Conservation (phyloP, 1,140 invertebrate genomes). For the Drosophila parabipectinata region DNA sequence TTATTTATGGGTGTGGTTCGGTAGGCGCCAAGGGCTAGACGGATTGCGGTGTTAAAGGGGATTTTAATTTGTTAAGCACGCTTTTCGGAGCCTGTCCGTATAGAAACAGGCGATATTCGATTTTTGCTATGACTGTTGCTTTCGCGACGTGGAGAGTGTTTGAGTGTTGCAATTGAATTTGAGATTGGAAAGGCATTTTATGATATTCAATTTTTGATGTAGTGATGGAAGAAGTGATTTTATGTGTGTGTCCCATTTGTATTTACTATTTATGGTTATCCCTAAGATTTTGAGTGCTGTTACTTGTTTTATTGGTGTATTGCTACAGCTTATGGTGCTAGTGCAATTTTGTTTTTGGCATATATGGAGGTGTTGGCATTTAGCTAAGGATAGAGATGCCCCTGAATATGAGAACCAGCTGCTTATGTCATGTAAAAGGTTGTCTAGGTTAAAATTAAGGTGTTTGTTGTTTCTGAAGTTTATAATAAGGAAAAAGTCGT, state of each 20-base stretch:
- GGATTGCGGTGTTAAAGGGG: no score
- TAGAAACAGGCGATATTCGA: no score
- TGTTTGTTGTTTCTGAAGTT: slow-evolving; percentile 16
- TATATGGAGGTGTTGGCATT: slow-evolving; percentile 19
- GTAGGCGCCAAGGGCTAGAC: no score
- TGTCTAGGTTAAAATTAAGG: slow-evolving; percentile 2
- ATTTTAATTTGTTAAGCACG: no score
- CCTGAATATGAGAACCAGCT: slow-evolving; percentile 16
- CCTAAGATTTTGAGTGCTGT: neutral
- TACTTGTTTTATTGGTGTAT: neutral
- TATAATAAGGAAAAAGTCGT: slow-evolving; percentile 15
- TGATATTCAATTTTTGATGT: neutral
- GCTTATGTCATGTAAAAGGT: slow-evolving; percentile 2
- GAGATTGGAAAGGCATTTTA: neutral
- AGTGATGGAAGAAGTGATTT: slow-evolving; percentile 1
- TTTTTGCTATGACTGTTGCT: no score
- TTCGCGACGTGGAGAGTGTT: no score
- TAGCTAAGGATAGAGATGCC: slow-evolving; percentile 11
- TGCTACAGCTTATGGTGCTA: slow-evolving; percentile 10
- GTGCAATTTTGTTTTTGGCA: neutral
- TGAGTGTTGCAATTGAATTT: neutral
- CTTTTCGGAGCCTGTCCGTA: no score
- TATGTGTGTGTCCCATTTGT: slow-evolving; percentile 13
- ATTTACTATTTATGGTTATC: neutral
- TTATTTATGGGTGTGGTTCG: no score